Base-by-base conservation (phyloP, 92 coral and sea anemone genomes). In the Porites cylindrica region DNA sequence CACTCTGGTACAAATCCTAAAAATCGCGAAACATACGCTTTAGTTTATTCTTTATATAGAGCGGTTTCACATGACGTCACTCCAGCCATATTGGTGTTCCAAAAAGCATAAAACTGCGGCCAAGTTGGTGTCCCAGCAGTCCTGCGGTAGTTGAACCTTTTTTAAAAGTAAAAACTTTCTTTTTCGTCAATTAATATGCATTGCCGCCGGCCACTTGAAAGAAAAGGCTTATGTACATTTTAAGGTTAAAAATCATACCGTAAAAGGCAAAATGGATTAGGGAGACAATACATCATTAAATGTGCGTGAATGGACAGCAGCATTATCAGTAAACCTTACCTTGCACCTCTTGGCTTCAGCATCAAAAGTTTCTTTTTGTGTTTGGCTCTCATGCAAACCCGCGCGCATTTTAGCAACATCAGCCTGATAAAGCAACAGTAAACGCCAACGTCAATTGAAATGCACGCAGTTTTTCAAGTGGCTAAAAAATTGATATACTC, bases 1-100 rank as follows among this genome's bases (percentile, higher is more conserved):
- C 99, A 50, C 81, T 90, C 80, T 97, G 97, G 83, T 97, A 97
- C 85, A 95, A 91, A 17, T 95, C 98, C 99, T 97, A 23, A 87
- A 65, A 47, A 14, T 80, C 10, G 78, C 23, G 16, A 21, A 51
- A 64, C 13, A 4, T 7, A 14, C 10, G 51, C 56, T 51, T 29
- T 29, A 20, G 10, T 43, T 43, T 19, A 3, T 66, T 66, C 21
- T 18, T 66, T 10, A 17, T 7, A 54, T 8, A 54, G 60, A 54
- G 47, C 47, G 47, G 6, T 38, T 1, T 38, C 47, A 38, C 3
- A 38, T 38, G 47, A 38, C 47, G 47, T 38, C 47, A 38, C 47
- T 38, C 6, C 47, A 38, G 47, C 47, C 6, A 38, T 38, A 38
- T 4, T 38, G 47, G 47, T 38, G 47, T 38, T 38, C 47, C 47